Conservation (phyloP, 2,888 invertebrate genomes). For the Heliconius charithonia region DNA sequence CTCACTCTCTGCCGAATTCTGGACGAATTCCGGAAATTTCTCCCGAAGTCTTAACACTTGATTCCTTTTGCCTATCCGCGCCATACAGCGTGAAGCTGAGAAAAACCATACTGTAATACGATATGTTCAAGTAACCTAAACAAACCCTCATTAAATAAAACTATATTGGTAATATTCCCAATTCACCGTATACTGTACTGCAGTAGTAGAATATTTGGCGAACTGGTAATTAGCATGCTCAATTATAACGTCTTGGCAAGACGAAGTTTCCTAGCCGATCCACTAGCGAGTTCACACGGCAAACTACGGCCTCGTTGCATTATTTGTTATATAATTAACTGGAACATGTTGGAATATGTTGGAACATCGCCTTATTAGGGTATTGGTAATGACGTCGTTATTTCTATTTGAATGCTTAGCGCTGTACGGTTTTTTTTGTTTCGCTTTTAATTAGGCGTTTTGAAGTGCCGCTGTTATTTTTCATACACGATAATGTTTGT, state of each 20-base stretch:
- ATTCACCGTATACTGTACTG: background rate
- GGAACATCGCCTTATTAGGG: conserved; percentile 70
- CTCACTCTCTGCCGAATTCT: no score
- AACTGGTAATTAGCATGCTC: conserved; percentile 38
- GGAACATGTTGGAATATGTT: conserved; percentile 56
- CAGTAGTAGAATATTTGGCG: conserved; percentile 25
- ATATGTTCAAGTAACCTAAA: no score
- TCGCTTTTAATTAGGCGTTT: conserved; percentile 66
- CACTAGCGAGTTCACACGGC: conserved; percentile 55
- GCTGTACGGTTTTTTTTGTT: conserved; percentile 54
- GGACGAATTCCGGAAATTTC: no score
- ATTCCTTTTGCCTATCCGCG: no score
- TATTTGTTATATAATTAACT: conserved; percentile 69
- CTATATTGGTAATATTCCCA: background rate
- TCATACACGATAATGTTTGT: conserved; percentile 3
- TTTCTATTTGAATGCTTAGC: conserved; percentile 72
- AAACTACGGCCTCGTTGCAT: conserved; percentile 54
- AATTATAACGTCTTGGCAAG: conserved; percentile 43
- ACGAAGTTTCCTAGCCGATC: conserved; percentile 30
- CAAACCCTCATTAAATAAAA: background rate
- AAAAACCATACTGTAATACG: no score
- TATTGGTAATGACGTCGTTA: conserved; percentile 77
- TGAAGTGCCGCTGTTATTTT: background rate
- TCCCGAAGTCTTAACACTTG: background rate
- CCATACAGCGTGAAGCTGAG: no score